Evolutionary conservation across 2,797 vertebrate species (phyloP), one percentile per base, ranked within the genome.

Genomic region (Anisognathus igniventris): DNA sequence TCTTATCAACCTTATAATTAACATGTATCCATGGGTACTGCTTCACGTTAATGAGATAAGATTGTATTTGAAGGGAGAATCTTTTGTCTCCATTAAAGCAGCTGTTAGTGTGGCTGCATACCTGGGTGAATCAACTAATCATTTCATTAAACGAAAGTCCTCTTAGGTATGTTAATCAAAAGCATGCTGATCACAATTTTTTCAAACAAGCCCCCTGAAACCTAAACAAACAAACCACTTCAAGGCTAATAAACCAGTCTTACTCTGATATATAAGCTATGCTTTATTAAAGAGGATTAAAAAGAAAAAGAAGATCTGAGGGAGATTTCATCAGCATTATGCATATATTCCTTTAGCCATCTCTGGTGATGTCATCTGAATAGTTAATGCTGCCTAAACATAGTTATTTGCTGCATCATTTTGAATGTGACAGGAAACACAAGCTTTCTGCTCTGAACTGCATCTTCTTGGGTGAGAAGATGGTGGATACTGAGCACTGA

Each of bases 41-140:
- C 14, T 53, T 90, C 61, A 71, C 27, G 27, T 39, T 88, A 71
- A 28, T 73, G 56, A 87, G n/a, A 61, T 44, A 77, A 82, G 83
- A 57, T 53, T 14, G 12, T 87, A 72, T 84, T 68, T 96, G 78
- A 81, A 96, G n/a, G 42, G 60, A 93, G 40, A 94, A 88, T 79
- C 24, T 83, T 83, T 93, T 96, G 73, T 93, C 60, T 91, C 75
- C 60, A 14, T 56, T 75, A 89, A 96, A 95, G 35, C 84, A 95
- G 92, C 77, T 95, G 65, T 66, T 60, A 90, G 7, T 86, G 42
- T 66, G 47, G 50, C 64, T 95, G 80, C 33, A 79, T 95, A 94
- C 73, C 45, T 86, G 58, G 68, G 44, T 95, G 79, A 95, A 90
- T 95, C 57, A 91, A 96, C 76, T 96, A 96, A 96, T 96, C 75